These are phyloP conservation scores for Dasypus novemcinctus DNA, from an alignment of 2,113 vertebrate species.

Conservation along the genomic window DNA sequence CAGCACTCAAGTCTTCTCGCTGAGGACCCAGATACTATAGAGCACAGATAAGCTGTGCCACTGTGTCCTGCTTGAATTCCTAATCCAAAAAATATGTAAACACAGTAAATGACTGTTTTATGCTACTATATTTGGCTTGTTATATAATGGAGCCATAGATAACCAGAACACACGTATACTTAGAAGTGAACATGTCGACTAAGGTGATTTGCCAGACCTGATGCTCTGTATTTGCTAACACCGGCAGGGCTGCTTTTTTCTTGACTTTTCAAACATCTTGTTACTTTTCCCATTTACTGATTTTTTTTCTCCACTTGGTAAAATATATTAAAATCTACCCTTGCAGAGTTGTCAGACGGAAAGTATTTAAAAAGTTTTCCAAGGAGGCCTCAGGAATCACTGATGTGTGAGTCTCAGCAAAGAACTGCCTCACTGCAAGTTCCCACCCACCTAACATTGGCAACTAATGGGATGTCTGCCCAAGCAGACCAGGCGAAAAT, in stretches of 20 bases:
- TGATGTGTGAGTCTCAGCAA: neutral
- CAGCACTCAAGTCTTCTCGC: neutral
- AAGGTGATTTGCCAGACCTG: neutral
- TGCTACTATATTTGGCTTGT: accelerated
- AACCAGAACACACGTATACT: neutral
- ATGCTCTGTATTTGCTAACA: neutral
- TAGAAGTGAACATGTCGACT: accelerated
- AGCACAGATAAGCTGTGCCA: neutral
- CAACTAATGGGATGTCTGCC: accelerated
- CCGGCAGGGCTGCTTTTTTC: neutral
- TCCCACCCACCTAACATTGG: accelerated
- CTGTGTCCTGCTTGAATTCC: neutral
- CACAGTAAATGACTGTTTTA: neutral
- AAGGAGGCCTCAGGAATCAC: neutral
- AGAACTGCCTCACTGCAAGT: neutral
- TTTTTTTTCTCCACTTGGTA: neutral
- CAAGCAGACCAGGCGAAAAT: neutral
- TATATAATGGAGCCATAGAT: neutral
- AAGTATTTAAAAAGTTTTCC: neutral
- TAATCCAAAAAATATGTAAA: neutral
- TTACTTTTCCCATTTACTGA: neutral
- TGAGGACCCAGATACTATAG: neutral
- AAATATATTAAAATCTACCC: neutral
- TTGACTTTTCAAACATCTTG: neutral
- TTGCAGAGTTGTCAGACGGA: neutral